These are phyloP conservation scores for Lasioglossum oenotherae DNA, from an alignment of 2,888 invertebrate genomes.

Conservation along the genomic window DNA sequence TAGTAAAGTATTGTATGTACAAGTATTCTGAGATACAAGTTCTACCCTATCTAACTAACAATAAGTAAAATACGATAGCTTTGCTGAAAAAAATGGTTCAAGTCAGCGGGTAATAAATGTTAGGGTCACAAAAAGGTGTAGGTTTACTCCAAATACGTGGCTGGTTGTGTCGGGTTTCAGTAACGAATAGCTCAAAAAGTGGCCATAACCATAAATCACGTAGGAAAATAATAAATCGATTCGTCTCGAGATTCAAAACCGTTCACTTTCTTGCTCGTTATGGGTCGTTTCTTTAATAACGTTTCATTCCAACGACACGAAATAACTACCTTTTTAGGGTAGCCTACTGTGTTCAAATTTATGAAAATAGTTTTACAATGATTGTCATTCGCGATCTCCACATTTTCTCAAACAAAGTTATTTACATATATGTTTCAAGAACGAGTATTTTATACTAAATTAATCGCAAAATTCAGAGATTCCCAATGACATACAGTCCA, in stretches of 20 bases:
- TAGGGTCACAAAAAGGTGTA: not conserved
- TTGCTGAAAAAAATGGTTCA: not conserved
- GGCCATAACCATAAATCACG: not conserved
- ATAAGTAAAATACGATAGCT: not conserved
- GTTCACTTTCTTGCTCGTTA: not conserved
- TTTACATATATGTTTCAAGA: no score
- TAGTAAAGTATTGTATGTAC: not conserved
- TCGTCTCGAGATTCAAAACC: not conserved
- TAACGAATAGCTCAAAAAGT: not conserved
- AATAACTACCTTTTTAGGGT: not conserved
- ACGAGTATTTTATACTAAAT: no score
- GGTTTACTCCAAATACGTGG: not conserved
- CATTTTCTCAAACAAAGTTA: no score
- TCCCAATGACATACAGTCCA: no score
- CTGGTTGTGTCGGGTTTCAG: not conserved
- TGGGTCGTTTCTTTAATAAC: not conserved
- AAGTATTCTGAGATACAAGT: not conserved
- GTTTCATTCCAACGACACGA: no score
- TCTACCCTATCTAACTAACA: not conserved
- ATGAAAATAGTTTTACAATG: not conserved
- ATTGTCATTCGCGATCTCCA: not conserved
- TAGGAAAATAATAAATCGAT: not conserved
- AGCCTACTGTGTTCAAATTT: not conserved
- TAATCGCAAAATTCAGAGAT: no score
- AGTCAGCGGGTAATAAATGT: not conserved